Evolutionary conservation across 2,113 vertebrate genomes (phyloP).

Genomic region (Hyperoodon ampullatus): DNA sequence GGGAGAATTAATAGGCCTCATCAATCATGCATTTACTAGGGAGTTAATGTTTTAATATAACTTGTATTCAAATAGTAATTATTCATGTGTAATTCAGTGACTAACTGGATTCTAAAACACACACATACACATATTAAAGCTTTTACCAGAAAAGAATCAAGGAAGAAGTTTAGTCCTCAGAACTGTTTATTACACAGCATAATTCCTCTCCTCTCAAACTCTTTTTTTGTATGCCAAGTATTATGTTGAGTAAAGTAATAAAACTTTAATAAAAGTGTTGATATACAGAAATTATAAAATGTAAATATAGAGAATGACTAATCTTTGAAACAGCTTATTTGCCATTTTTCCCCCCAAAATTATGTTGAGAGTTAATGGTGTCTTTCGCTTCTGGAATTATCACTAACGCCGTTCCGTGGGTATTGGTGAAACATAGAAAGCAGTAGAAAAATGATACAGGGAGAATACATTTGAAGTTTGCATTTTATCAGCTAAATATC

Average conservation of each 20-base stretch:
- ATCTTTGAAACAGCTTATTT: neutral
- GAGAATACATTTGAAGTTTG: neutral
- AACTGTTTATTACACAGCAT: neutral
- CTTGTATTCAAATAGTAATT: neutral
- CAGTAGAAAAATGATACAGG: neutral
- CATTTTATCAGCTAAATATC: constrained; percentile 41
- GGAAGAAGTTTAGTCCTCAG: neutral
- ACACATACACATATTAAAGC: neutral
- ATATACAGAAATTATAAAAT: constrained; percentile 12
- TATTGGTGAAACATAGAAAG: neutral
- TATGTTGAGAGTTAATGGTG: neutral
- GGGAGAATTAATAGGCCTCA: neutral
- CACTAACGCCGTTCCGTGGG: neutral
- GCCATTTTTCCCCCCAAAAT: neutral
- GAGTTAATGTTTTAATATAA: neutral
- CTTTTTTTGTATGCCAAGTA: constrained; percentile 18
- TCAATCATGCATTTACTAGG: neutral
- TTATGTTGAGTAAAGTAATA: neutral
- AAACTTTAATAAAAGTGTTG: constrained; percentile 32
- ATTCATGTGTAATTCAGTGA: neutral
- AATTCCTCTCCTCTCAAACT: neutral
- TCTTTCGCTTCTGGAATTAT: neutral
- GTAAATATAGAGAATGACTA: neutral
- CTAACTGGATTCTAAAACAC: neutral
- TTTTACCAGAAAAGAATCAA: neutral